Evolutionary conservation across 1,140 invertebrate genomes (phyloP).

Genomic region (Diachasmimorpha longicaudata): DNA sequence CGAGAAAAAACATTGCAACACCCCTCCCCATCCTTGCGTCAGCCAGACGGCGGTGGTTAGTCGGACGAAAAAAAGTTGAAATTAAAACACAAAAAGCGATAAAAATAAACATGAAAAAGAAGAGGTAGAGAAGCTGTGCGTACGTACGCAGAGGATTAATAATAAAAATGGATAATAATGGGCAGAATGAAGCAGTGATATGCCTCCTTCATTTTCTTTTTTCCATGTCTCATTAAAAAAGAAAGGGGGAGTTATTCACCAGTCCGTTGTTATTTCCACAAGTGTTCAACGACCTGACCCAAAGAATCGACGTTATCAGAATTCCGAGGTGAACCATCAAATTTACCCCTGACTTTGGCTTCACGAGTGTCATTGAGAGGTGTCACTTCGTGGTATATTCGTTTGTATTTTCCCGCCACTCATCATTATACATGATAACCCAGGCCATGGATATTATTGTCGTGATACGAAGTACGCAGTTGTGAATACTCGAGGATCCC

Average conservation of each 20-base stretch:
- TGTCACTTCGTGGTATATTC: slow-evolving; percentile 64
- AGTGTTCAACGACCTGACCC: not conserved
- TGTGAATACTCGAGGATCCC: slow-evolving; percentile 46
- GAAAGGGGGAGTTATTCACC: not conserved
- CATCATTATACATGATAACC: slow-evolving; percentile 54
- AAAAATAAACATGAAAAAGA: not conserved
- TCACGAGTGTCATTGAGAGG: slow-evolving; percentile 60
- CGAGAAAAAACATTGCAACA: not conserved
- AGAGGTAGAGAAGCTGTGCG: not conserved
- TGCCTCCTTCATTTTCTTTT: not conserved
- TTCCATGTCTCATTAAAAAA: not conserved
- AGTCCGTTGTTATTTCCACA: not conserved
- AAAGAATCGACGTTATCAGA: not conserved
- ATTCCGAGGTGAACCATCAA: not conserved
- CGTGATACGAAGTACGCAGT: not conserved
- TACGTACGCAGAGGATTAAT: not conserved
- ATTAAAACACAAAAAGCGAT: slow-evolving; percentile 7
- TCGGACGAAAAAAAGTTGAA: not conserved
- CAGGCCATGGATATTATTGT: slow-evolving; percentile 43
- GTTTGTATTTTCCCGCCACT: slow-evolving; percentile 59
- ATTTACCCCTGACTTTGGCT: not conserved
- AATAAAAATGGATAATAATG: slow-evolving; percentile 7
- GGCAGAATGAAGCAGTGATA: not conserved
- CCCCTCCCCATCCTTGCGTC: not conserved
- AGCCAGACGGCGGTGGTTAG: not conserved